phyloP scores from a whole-genome alignment of 2,113 vertebrate species.

The Sebastes schlegelii region DNA sequence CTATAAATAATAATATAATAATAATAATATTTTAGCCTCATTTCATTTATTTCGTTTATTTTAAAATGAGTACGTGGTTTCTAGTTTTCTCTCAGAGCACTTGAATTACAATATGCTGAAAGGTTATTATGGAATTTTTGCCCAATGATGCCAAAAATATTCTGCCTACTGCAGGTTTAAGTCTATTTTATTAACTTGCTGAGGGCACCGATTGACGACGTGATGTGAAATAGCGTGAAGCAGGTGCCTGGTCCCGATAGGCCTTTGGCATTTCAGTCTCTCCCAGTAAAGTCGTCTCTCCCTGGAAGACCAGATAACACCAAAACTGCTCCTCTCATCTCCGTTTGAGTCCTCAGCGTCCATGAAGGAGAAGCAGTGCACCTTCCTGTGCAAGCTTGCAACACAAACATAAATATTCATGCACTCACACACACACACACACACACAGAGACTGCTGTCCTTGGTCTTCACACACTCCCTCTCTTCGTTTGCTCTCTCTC shows the following conservation, averaged over 20 bases:
- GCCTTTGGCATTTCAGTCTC: slow-evolving; percentile 28
- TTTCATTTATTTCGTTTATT: background rate
- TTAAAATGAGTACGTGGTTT: background rate
- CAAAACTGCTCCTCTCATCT: slow-evolving; percentile 34
- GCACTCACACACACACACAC: background rate
- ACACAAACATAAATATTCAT: slow-evolving; percentile 52
- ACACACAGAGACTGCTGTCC: slow-evolving; percentile 31
- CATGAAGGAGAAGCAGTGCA: slow-evolving; percentile 15
- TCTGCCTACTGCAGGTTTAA: background rate
- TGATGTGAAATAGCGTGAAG: slow-evolving; percentile 18
- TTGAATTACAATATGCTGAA: too few relatives aligned
- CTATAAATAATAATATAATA: too few relatives aligned
- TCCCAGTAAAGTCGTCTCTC: slow-evolving; percentile 15
- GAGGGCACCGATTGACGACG: background rate
- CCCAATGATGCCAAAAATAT: too few relatives aligned
- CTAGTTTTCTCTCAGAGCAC: too few relatives aligned
- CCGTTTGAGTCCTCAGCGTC: slow-evolving; percentile 1
- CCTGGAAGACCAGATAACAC: slow-evolving; percentile 38
- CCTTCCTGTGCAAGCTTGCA: slow-evolving; percentile 27
- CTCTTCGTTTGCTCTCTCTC: slow-evolving; percentile 30
- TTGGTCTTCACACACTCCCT: slow-evolving; percentile 35
- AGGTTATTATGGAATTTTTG: too few relatives aligned
- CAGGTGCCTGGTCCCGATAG: slow-evolving; percentile 42
- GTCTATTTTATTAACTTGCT: slow-evolving; percentile 10
- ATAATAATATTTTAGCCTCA: background rate